A percentile compares a stretch with the other conserved stretches of the same genome.
Evolutionary conservation across 2,888 invertebrate species (phyloP).

Genomic region (Andrena dorsata): DNA sequence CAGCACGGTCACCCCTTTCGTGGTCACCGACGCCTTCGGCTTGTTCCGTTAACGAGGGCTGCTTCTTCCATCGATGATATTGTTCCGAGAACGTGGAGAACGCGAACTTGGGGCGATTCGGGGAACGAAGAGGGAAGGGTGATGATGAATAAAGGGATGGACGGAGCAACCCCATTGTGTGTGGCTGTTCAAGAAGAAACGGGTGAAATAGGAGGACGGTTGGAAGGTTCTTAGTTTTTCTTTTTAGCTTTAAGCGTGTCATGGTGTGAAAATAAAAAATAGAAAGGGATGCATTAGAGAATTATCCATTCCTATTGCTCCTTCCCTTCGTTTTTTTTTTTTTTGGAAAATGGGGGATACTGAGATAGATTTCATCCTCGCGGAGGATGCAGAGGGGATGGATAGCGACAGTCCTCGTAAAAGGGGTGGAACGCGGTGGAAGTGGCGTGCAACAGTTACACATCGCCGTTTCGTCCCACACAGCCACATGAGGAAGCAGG

Average conservation of each 20-base stretch:
- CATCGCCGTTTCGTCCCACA: not conserved
- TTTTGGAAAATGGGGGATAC: too few relatives aligned
- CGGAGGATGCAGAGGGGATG: too few relatives aligned
- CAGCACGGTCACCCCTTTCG: constrained; percentile 26
- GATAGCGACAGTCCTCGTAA: not conserved
- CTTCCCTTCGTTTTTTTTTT: too few relatives aligned
- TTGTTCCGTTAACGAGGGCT: constrained; percentile 72
- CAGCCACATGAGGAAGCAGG: not conserved
- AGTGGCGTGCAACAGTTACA: not conserved
- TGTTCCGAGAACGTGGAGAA: constrained; percentile 59
- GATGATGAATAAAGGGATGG: constrained; percentile 5
- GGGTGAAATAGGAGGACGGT: not conserved
- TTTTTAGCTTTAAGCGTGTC: too few relatives aligned
- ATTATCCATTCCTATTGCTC: too few relatives aligned
- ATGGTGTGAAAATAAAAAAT: too few relatives aligned
- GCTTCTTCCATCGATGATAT: constrained; percentile 70
- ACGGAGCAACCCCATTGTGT: constrained; percentile 13
- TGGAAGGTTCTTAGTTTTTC: not conserved
- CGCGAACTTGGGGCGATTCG: constrained; percentile 25
- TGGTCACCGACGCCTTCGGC: constrained; percentile 59
- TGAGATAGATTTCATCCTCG: too few relatives aligned
- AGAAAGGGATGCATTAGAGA: too few relatives aligned
- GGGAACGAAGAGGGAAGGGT: not conserved
- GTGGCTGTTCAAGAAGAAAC: constrained; percentile 8
- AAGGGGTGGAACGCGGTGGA: not conserved